Evolutionary conservation across 2,888 invertebrate genomes (phyloP), one percentile per base, ranked within the genome.

Genomic region (Thymelicus acteon): DNA sequence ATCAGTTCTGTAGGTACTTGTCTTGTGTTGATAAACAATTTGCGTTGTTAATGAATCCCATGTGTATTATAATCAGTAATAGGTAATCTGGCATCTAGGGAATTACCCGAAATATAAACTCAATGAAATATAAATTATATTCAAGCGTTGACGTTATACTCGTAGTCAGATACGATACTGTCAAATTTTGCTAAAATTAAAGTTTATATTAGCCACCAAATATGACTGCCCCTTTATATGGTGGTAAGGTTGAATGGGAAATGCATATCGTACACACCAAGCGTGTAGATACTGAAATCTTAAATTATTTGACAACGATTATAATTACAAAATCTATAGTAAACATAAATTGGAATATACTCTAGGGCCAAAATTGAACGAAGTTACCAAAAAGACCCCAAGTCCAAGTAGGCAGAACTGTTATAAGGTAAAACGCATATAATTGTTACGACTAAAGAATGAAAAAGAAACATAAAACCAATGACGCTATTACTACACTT

Each of bases 391-490:
- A 19, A 19, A 52, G 15, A 52, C 15, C 19, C 52, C 19, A 54
- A 24, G 24, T 54, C 54, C 24, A 54, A 54, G 15, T 49, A 15
- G 19, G 52, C 7, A 6, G 15, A 49, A 7, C 6, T 19, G 54
- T 54, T 24, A 54, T 31, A 54, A 54, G 19, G 19, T 52, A 52
- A 3, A 15, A 31, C 5, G 31, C 6, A 8, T 8, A 8, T 54
- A 24, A 12, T 31, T 54, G 12, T 54, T 54, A 54, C 47, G 40
- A 57, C 48, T 24, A 48, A 19, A 49, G 52, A 73, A 71, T 70
- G 64, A 70, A 72, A 72, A 72, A 71, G 74, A 71, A 70, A 67
- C 72, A 72, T 75, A 73, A 75, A 77, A 74, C 66, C 75, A 74
- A 75, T 73, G 74, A 72, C 67, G 71, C 75, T 52, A 71, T 58